These are phyloP conservation scores for Heteromurus nitidus DNA, from an alignment of 2,888 invertebrate genomes.

Conservation along the genomic window DNA sequence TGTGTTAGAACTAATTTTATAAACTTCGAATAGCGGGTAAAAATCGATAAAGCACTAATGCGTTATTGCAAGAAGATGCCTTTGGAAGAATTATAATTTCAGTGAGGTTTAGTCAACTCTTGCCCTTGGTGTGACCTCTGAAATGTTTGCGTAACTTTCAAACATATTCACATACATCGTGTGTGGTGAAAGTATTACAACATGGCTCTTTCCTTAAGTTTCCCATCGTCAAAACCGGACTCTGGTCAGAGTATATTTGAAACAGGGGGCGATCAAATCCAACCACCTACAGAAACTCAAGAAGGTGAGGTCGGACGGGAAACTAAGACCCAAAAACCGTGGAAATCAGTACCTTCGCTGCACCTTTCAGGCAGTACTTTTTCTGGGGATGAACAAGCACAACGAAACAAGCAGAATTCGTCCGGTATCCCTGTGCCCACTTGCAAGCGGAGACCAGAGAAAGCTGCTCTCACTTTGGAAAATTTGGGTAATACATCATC, in stretches of 20 bases:
- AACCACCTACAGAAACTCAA: too few relatives aligned
- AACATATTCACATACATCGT: too few relatives aligned
- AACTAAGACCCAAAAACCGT: conserved; percentile 32
- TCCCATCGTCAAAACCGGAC: conserved; percentile 58
- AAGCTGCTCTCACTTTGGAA: conserved; percentile 34
- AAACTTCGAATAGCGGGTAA: too few relatives aligned
- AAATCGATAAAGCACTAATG: too few relatives aligned
- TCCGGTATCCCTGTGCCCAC: conserved; percentile 48
- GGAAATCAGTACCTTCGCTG: conserved; percentile 53
- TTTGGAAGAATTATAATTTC: too few relatives aligned
- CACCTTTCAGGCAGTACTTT: conserved; percentile 23
- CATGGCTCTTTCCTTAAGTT: conserved; percentile 65
- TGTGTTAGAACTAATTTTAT: too few relatives aligned
- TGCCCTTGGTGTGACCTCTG: conserved; percentile 52
- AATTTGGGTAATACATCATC: conserved; percentile 44
- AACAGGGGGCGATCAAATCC: not conserved
- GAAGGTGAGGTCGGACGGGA: not conserved
- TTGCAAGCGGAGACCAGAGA: conserved; percentile 9
- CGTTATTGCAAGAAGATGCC: too few relatives aligned
- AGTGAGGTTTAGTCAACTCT: too few relatives aligned
- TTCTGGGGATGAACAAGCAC: conserved; percentile 2
- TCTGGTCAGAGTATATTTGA: conserved; percentile 48
- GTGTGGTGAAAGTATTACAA: too few relatives aligned
- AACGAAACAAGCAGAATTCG: conserved; percentile 5
- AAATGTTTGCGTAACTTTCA: not conserved